phyloP scores from a whole-genome alignment of 2,797 vertebrate genomes.

The Syndactyla subalaris region DNA sequence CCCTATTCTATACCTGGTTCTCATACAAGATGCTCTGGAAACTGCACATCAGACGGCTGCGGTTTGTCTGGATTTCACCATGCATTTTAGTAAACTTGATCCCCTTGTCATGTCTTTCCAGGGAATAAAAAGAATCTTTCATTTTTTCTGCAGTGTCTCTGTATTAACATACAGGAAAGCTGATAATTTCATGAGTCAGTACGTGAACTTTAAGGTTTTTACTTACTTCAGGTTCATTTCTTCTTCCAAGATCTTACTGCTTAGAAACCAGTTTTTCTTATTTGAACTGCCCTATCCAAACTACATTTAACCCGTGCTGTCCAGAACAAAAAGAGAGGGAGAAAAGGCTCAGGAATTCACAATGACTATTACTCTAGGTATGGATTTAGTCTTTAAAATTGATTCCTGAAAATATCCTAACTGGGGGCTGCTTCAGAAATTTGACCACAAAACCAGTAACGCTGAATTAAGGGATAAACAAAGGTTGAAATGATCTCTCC shows the following conservation, averaged over 20 bases:
- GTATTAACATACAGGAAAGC: not conserved
- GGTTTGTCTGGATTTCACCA: not conserved
- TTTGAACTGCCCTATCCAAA: not conserved
- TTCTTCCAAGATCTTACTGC: not conserved
- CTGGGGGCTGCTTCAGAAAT: not conserved
- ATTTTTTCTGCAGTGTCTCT: not conserved
- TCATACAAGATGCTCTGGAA: not conserved
- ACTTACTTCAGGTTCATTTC: not conserved
- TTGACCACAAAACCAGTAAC: not conserved
- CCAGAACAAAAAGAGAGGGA: not conserved
- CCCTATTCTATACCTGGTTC: not conserved
- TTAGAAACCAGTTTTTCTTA: not conserved
- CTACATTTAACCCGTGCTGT: not conserved
- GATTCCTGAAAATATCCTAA: not conserved
- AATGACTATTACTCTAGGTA: not conserved
- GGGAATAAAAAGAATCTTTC: not conserved
- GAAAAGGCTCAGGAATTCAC: not conserved
- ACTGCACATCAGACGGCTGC: not conserved
- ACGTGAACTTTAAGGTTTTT: not conserved
- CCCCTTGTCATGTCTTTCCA: not conserved
- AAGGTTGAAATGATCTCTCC: not conserved
- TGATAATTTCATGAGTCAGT: not conserved
- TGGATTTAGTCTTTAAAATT: not conserved
- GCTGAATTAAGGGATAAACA: not conserved
- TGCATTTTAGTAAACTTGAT: not conserved